These are phyloP conservation scores for Trachelus tabidus DNA, from an alignment of 2,888 invertebrate species.

Conservation along the genomic window DNA sequence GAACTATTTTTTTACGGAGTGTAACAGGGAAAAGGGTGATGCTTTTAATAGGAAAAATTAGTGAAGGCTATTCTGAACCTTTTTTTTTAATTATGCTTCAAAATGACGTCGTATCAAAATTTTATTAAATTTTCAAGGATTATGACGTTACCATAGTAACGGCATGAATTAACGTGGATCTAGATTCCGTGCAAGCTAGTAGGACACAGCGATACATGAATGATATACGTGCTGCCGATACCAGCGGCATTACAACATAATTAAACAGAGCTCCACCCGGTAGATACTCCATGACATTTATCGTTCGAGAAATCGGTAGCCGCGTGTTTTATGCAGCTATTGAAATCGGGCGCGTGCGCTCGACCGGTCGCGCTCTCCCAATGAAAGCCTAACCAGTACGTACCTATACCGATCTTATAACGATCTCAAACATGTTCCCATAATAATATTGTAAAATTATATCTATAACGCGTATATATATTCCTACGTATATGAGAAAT, in stretches of 20 bases:
- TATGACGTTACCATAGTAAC: conserved; percentile 24
- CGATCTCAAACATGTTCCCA: neutral
- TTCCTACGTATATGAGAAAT: neutral
- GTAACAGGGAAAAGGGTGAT: no score
- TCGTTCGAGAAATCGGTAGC: neutral
- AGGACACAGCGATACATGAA: neutral
- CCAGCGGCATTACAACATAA: neutral
- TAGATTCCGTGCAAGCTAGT: neutral
- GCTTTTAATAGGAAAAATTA: no score
- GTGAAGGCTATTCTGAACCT: neutral
- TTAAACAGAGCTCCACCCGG: neutral
- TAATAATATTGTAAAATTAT: neutral
- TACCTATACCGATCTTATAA: neutral
- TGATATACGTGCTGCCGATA: neutral
- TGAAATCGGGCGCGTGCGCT: neutral
- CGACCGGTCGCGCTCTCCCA: neutral
- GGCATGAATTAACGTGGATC: neutral
- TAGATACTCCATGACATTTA: neutral
- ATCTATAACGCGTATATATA: neutral
- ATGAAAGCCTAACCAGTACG: neutral
- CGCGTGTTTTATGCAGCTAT: neutral
- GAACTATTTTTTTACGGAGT: neutral
- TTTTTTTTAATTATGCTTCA: conserved; percentile 22
- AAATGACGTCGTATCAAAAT: conserved; percentile 38
- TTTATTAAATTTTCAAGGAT: conserved; percentile 32